Percentiles rank a stretch among this genome's conserved stretches.
phyloP scores from a whole-genome alignment of 2,113 vertebrate species.

The Antigone vipio region DNA sequence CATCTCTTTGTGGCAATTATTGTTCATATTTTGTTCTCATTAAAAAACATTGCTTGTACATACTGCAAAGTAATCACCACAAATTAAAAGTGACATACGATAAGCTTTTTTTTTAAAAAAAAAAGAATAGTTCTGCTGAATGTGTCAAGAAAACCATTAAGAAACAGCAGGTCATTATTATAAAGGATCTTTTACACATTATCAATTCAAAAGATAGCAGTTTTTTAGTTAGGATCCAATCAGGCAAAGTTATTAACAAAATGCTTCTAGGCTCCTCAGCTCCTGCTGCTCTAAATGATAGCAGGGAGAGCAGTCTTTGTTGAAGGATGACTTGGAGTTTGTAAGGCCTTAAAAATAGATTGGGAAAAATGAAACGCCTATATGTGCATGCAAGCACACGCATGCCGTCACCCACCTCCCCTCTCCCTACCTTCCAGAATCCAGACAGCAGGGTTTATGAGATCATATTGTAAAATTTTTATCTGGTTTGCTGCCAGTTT shows the following conservation, averaged over 20 bases:
- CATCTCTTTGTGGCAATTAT: background rate
- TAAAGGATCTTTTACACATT: background rate
- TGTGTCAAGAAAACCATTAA: background rate
- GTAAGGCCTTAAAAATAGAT: background rate
- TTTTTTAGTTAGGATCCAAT: background rate
- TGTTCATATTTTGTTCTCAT: background rate
- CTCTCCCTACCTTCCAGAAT: background rate
- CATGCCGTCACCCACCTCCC: background rate
- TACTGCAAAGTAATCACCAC: constrained; percentile 4
- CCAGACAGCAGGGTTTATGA: background rate
- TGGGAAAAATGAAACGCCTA: background rate
- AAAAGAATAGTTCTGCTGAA: background rate
- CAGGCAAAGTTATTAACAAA: background rate
- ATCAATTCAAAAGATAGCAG: background rate
- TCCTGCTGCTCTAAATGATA: background rate
- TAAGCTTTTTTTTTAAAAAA: background rate
- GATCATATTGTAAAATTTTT: background rate
- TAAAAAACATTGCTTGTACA: background rate
- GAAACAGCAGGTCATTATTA: background rate
- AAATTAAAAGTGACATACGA: background rate
- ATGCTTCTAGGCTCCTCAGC: background rate
- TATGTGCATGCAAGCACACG: background rate
- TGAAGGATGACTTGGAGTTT: background rate
- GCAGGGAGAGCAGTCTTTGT: background rate
- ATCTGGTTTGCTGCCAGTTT: background rate